Evolutionary conservation across 2,113 vertebrate genomes (phyloP), one percentile per base, ranked within the genome.

Genomic region (Dermatemys mawii): DNA sequence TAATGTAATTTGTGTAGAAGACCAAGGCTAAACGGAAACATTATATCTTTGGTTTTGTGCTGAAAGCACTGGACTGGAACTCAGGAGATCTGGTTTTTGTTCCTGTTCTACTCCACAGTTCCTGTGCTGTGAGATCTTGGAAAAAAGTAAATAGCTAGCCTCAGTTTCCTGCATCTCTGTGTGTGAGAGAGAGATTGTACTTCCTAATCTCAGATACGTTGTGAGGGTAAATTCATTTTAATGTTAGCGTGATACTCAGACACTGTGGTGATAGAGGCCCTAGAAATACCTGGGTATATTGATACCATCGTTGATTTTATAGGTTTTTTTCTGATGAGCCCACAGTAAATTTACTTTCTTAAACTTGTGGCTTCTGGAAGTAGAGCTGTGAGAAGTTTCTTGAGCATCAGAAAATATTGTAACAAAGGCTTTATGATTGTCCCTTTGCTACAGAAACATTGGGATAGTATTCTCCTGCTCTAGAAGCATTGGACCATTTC

Each of bases 71-170:
- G 32, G 35, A n/a, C 16, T 67, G 60, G 35, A 67, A 67, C 35
- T 67, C 60, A n/a, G 35, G 35, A 67, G 24, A 26, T 44, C 6
- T 26, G 11, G 11, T 22, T 73, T 38, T 17, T 2, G 0, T 84
- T 89, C 54, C 46, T 73, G 60, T 57, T 91, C 57, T n/a, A 17
- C 17, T 19, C 8, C 60, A 67, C 16, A 10, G 7, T 95, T 86
- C 90, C 88, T 50, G 46, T 86, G 49, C 93, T 90, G 16, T n/a
- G 55, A 70, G 86, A 57, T 81, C 87, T 95, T 94, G 92, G 91
- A 92, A 78, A 96, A 93, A 57, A 94, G 92, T 95, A 93, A 95
- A 94, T 79, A 88, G 92, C 78, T 95, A 54, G 78, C 83, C 32
- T 91, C 88, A 84, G 88, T 93, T 81, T 94, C 94, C 93, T 78